These are phyloP conservation scores for Caenorhabditis elegans DNA, from an alignment of 1,140 invertebrate species.

Conservation along the genomic window DNA sequence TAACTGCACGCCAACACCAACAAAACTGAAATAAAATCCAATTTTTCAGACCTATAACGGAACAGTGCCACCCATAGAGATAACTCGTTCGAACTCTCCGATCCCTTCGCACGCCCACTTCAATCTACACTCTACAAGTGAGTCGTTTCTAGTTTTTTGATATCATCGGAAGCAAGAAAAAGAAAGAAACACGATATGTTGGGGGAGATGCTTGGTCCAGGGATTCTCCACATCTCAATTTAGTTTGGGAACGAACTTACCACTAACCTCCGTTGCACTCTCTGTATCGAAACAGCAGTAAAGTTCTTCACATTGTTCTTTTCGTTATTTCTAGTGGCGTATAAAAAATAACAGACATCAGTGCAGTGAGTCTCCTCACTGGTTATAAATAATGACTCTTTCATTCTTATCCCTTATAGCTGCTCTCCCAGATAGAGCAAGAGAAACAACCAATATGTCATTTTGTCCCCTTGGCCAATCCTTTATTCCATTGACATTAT, in stretches of 20 bases:
- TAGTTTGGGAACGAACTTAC: conserved; percentile 19
- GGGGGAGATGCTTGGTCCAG: neutral
- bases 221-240: neutral
- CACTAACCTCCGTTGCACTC: neutral
- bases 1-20: too few relatives aligned
- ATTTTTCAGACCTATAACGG: conserved; percentile 3
- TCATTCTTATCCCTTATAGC: neutral
- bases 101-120: conserved; percentile 18
- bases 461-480: conserved; percentile 26
- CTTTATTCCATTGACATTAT: conserved; percentile 32
- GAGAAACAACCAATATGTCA: conserved; percentile 29
- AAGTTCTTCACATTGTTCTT: too few relatives aligned
- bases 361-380: neutral
- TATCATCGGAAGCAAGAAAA: neutral
- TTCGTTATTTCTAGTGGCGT: too few relatives aligned
- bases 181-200: conserved; percentile 18
- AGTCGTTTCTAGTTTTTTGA: conserved; percentile 25
- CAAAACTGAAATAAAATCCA: too few relatives aligned
- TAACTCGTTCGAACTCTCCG: conserved; percentile 23
- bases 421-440: neutral
- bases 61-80: conserved; percentile 17
- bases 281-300: too few relatives aligned
- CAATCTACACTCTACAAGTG: conserved; percentile 15
- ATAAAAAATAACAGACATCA: neutral
- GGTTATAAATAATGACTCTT: conserved; percentile 31